A percentile compares a stretch with the other conserved stretches of the same genome.
Evolutionary conservation across 1,140 invertebrate genomes (phyloP).

Genomic region (Dysdera silvatica): DNA sequence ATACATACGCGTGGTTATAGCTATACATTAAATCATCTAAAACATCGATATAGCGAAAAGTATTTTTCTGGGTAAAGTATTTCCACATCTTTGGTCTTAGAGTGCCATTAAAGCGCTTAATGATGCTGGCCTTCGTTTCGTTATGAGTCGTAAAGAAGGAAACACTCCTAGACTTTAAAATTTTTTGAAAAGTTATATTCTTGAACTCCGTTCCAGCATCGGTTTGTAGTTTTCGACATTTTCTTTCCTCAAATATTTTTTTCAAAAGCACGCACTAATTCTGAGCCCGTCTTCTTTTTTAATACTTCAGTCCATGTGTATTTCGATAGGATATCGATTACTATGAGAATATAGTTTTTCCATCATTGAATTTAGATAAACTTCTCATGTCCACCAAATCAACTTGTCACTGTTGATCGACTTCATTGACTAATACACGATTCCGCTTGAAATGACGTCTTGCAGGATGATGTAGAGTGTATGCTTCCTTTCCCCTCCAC

Average conservation of each 20-base stretch:
- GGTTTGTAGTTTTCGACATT: slow-evolving; percentile 9
- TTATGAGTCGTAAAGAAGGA: slow-evolving; percentile 45
- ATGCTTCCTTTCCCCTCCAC: not conserved
- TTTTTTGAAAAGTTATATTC: slow-evolving; percentile 34
- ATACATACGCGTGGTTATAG: slow-evolving; percentile 45
- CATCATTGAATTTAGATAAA: not conserved
- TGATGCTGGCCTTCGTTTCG: slow-evolving; percentile 44
- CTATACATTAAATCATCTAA: slow-evolving; percentile 39
- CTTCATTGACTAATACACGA: not conserved
- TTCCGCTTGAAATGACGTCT: not conserved
- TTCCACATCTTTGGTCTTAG: slow-evolving; percentile 45
- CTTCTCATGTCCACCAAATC: not conserved
- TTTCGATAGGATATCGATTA: not conserved
- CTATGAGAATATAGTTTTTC: not conserved
- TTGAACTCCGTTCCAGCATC: slow-evolving; percentile 25
- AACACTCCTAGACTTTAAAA: slow-evolving; percentile 40
- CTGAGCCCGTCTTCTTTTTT: not conserved
- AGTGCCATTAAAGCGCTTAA: slow-evolving; percentile 47
- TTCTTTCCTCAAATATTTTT: not conserved
- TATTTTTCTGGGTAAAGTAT: slow-evolving; percentile 44
- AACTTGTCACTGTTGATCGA: not conserved
- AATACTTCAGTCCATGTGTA: not conserved
- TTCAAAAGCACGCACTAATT: not conserved
- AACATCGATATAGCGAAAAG: slow-evolving; percentile 42
- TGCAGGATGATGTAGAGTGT: not conserved